Evolutionary conservation across 2,113 vertebrate genomes (phyloP), one percentile per base, ranked within the genome.

Genomic region (Emydura subglobosa): DNA sequence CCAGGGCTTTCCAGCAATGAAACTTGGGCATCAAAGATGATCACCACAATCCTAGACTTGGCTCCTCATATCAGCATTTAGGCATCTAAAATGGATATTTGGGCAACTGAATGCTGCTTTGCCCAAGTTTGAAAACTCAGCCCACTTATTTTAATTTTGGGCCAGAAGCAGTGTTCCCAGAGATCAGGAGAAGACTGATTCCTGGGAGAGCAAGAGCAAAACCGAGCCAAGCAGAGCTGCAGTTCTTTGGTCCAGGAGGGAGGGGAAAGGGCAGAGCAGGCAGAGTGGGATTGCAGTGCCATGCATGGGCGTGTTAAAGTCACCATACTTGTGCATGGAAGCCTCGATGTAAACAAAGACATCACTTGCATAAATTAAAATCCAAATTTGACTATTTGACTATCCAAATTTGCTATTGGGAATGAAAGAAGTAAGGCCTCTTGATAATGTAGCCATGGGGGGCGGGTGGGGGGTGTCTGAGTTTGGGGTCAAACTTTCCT

Each of bases 11-110:
- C 78, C 21, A 0, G 2, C 10, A 59, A 5, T 68, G 61, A 49
- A 91, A 51, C 42, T 3, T 2, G 79, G 68, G 12, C 12, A n/a
- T 89, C 87, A 76, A 85, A 51, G 14, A 47, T 6, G 57, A 68
- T 65, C 87, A 12, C 7, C 1, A 11, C 34, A 4, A 16, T n/a
- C 16, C 51, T 29, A 5, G 3, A 51, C 55, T 82, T 88, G 53
- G 61, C 17, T 91, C 89, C 14, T 79, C 85, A 93, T 81, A 82
- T 79, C 42, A 79, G 3, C 51, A 10, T 55, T 76, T 82, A 47
- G 13, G 5, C 24, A 82, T 80, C 83, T 93, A 49, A 92, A 91
- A 44, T 29, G 5, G 4, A 2, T 3, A 51, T 21, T 57, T 22
- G n/a, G 82, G 1, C 10, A 87, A 82, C 0, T 11, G 91, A 86